Base-by-base conservation (phyloP, 2,113 vertebrate genomes). In the Asarcornis scutulata region DNA sequence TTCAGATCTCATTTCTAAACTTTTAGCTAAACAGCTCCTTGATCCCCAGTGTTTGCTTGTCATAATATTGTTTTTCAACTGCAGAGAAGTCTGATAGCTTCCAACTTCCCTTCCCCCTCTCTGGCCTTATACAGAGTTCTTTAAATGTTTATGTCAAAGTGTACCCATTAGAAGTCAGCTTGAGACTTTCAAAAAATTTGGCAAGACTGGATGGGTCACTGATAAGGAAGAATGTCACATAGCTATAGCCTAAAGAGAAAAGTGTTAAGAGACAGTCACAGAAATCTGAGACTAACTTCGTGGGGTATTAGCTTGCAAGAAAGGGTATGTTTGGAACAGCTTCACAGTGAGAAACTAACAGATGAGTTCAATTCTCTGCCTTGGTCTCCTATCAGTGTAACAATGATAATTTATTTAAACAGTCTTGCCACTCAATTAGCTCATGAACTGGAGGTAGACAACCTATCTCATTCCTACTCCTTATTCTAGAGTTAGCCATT, bases 1-100 rank as follows among this genome's bases (percentile, higher is more conserved):
- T 95, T 88, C 36, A 42, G 32, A 46, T 59, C 29, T 89, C 23
- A 80, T 79, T 93, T 74, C 40, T 73, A 66, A 53, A 73, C 62
- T 78, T 90, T 23, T 34, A 80, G 36, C 44, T 88, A 77, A 89
- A 46, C 36, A 89, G 18, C 42, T 83, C 31, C 79, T 63, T 60
- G 58, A 81, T 90, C 42, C 81, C 56, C 67, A 52, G 77, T 32
- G 32, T 60, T 71, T 90, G 36, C n/a, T 59, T 72, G 67, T 81
- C 46, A 67, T 73, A 64, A 67, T 71, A 58, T 5, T 77, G 25
- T 44, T 89, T 87, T 71, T 74, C 46, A 29, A 32, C 42, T 46
- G 7, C 20, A 88, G 67, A 91, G 40, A 80, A 74, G 11, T 60
- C 38, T 67, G 50, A 60, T 27, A 72, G 55, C 46, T 90, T 85